Conservation (phyloP, 1,140 invertebrate species). For the Drosophila micromelanica region DNA sequence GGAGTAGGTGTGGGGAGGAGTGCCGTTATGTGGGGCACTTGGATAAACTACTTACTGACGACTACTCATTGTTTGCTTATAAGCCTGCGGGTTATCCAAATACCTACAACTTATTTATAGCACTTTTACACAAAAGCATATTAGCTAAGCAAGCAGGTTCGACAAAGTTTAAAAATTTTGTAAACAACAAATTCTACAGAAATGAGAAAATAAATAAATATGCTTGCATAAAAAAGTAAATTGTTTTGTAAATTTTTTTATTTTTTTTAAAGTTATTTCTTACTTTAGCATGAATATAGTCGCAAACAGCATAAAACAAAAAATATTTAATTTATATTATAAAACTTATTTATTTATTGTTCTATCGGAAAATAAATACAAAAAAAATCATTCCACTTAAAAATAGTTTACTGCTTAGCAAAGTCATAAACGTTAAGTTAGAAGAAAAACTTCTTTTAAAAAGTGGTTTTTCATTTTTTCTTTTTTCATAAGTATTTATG, state of each 20-base stretch:
- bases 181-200: neutral
- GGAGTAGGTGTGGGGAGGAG: neutral
- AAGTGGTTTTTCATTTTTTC: neutral
- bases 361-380: neutral
- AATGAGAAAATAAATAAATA: neutral
- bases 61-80: constrained; percentile 35
- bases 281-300: too few relatives aligned
- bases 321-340: neutral
- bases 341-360: neutral
- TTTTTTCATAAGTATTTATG: neutral
- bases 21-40: neutral
- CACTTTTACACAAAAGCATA: neutral
- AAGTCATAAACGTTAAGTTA: too few relatives aligned
- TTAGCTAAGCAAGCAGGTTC: neutral
- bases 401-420: too few relatives aligned
- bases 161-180: neutral
- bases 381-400: too few relatives aligned
- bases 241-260: neutral
- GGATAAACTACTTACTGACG: constrained; percentile 39
- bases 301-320: too few relatives aligned
- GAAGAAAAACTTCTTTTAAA: too few relatives aligned
- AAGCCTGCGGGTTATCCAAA: constrained; percentile 26
- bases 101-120: constrained; percentile 5
- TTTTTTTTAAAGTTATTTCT: neutral
- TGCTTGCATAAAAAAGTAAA: too few relatives aligned